Evolutionary conservation across 2,888 invertebrate species (phyloP).

Genomic region (Corythucha ciliata): DNA sequence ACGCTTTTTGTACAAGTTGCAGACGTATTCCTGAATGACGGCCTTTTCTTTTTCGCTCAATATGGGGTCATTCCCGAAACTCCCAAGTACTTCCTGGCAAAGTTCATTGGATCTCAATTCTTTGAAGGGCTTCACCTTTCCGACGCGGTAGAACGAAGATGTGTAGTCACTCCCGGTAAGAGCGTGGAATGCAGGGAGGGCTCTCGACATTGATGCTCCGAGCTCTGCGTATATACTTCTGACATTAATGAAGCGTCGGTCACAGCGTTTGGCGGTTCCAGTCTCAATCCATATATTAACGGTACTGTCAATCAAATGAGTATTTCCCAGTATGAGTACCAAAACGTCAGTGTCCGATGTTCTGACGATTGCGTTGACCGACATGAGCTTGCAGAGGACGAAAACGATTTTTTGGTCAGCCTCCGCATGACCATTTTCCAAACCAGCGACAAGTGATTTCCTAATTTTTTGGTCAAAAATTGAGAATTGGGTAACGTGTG

Average conservation of each 20-base stretch:
- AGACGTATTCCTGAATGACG: neutral
- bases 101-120: neutral
- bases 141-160: slow-evolving; percentile 13
- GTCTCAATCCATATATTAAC: slow-evolving; percentile 9
- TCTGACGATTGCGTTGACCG: slow-evolving; percentile 17
- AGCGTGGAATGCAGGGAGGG: slow-evolving; percentile 14
- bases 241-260: slow-evolving; percentile 9
- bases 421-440: slow-evolving; percentile 33
- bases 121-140: slow-evolving; percentile 14
- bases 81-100: neutral
- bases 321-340: slow-evolving; percentile 15
- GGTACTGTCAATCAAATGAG: slow-evolving; percentile 6
- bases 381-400: slow-evolving; percentile 29
- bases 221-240: neutral
- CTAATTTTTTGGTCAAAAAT: neutral
- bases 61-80: too few species aligned
- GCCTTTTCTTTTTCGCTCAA: too few species aligned
- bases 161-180: slow-evolving; percentile 20
- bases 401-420: slow-evolving; percentile 34
- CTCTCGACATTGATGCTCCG: slow-evolving; percentile 8
- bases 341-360: slow-evolving; percentile 20
- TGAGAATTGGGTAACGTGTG: neutral
- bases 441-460: slow-evolving; percentile 3
- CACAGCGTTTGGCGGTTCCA: neutral
- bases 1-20: neutral